Percentiles rank a stretch among this genome's conserved stretches.
These are phyloP conservation scores for Drosophila nr. perissopoda DNA, from an alignment of 2,888 invertebrate genomes.

Conservation along the genomic window DNA sequence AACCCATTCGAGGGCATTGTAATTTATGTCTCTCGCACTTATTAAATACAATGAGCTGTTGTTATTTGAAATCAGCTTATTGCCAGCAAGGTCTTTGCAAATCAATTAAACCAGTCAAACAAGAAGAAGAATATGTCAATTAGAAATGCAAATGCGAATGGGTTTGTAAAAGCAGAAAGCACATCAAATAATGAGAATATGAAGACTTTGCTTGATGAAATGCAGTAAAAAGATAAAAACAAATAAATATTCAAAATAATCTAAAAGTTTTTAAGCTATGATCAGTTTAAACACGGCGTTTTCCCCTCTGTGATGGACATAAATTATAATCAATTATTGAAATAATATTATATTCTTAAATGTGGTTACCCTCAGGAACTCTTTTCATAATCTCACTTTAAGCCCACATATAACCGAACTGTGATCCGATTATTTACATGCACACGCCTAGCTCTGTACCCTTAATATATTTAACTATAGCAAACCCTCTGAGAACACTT, in stretches of 20 bases:
- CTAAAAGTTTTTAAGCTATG: too few relatives aligned
- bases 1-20: conserved; percentile 41
- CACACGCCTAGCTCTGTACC: conserved; percentile 32
- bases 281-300: background rate
- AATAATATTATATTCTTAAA: background rate
- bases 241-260: background rate
- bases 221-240: background rate
- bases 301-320: background rate
- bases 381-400: conserved; percentile 18
- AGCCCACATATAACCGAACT: conserved; percentile 32
- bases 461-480: conserved; percentile 38
- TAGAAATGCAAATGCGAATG: conserved; percentile 50
- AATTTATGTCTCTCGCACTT: conserved; percentile 46
- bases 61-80: conserved; percentile 69
- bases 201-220: background rate
- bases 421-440: conserved; percentile 12
- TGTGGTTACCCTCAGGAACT: conserved; percentile 14
- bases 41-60: conserved; percentile 73
- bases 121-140: conserved; percentile 37
- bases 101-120: conserved; percentile 43
- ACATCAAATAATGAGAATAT: conserved; percentile 6
- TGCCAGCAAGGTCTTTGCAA: conserved; percentile 43
- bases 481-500: conserved; percentile 52
- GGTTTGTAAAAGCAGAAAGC: background rate
- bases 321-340: conserved; percentile 26